These are phyloP conservation scores for Larimichthys polyactis DNA, from an alignment of 2,113 vertebrate species.

Conservation along the genomic window DNA sequence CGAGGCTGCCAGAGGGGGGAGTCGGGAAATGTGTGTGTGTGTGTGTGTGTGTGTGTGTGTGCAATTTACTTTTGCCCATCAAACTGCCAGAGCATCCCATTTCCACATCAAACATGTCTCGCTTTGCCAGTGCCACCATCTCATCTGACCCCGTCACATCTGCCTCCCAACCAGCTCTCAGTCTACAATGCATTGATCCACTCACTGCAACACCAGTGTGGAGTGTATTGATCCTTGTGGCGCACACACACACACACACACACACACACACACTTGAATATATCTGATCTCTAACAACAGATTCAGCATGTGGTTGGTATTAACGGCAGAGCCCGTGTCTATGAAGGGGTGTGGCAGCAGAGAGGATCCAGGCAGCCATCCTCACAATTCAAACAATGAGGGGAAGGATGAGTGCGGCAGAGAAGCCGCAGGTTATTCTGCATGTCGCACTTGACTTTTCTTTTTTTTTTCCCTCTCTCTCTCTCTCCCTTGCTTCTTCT, in stretches of 20 bases:
- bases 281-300: background rate
- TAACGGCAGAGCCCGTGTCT: constrained; percentile 13
- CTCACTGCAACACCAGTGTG: constrained; percentile 1
- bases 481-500: background rate
- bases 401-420: background rate
- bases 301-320: constrained; percentile 17
- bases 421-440: background rate
- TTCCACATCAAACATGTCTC: constrained; percentile 27
- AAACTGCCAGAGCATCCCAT: constrained; percentile 55
- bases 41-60: background rate
- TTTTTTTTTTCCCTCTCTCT: too few species aligned
- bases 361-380: constrained; percentile 26
- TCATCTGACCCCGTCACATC: constrained; percentile 42
- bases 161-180: constrained; percentile 2
- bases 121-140: background rate
- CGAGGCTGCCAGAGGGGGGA: constrained; percentile 20
- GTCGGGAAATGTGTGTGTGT: background rate
- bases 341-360: constrained; percentile 77
- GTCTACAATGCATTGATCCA: constrained; percentile 30
- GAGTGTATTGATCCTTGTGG: constrained; percentile 15
- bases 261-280: background rate
- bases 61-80: constrained; percentile 53
- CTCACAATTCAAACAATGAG: constrained; percentile 4
- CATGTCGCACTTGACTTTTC: background rate
- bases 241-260: background rate